A percentile compares a stretch with the other conserved stretches of the same genome.
phyloP scores from a whole-genome alignment of 2,888 invertebrate genomes.

The Chrysolina americana region DNA sequence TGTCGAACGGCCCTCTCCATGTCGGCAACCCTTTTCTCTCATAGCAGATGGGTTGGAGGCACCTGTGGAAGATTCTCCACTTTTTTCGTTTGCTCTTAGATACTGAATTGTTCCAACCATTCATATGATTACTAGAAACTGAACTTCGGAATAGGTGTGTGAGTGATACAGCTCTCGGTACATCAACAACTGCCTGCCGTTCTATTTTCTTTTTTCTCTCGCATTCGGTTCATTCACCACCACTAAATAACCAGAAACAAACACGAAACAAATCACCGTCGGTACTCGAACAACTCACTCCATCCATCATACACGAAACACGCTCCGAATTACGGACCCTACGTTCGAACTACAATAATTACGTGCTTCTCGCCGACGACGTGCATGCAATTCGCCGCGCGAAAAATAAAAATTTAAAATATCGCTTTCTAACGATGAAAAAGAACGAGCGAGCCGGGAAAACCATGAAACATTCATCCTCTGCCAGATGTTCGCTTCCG shows the following conservation, averaged over 20 bases:
- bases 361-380: neutral
- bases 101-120: too few relatives aligned
- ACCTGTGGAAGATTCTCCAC: too few relatives aligned
- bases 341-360: neutral
- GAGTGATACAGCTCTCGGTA: too few relatives aligned
- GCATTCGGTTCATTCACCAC: neutral
- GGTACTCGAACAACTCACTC: neutral
- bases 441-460: neutral
- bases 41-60: too few relatives aligned
- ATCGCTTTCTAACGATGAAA: neutral
- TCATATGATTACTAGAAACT: too few relatives aligned
- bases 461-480: conserved; percentile 5
- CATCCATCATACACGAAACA: neutral
- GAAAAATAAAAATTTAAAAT: conserved; percentile 11
- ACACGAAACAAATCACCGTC: neutral
- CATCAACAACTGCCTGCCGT: too few relatives aligned
- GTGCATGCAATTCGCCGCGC: conserved; percentile 3
- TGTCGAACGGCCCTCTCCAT: too few relatives aligned
- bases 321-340: too few relatives aligned
- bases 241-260: neutral
- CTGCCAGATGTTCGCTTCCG: neutral
- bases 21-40: too few relatives aligned
- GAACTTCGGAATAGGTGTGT: too few relatives aligned
- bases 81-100: too few relatives aligned
- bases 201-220: too few relatives aligned